Evolutionary conservation across 2,797 vertebrate genomes (phyloP), one percentile per base, ranked within the genome.

Genomic region (Zalophus californianus): DNA sequence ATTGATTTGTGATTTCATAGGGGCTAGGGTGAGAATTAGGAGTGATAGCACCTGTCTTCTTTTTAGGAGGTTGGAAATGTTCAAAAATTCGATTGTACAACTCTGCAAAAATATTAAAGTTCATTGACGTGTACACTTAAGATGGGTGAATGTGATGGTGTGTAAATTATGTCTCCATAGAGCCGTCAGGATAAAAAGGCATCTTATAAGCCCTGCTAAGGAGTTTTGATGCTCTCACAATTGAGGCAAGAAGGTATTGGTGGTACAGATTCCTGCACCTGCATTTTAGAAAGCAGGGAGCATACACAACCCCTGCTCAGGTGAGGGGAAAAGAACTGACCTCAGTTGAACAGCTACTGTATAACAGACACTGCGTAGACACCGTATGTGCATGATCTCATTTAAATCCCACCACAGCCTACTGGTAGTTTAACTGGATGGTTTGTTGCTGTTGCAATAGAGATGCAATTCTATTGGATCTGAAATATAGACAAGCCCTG

Each of bases 51-150:
- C 21, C 10, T 41, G 5, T 21, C 70, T 95, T 91, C 23, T n/a
- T 75, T 94, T 66, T n/a, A 54, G 60, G 32, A 56, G 54, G 21
- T 70, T 83, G 12, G 27, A 70, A 93, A 44, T 94, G 27, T 88
- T 75, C 21, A 84, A 73, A 90, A 86, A 75, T 78, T 62, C 58
- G 48, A 62, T 41, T 56, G n/a, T 48, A 82, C 41, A 83, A 60
- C 38, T 58, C 23, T 60, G 20, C 38, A 80, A 96, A 77, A 89
- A 41, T 66, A 25, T 56, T 52, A 6, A 91, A 84, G 38, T 68
- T n/a, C 62, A 44, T 84, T 77, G 50, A 84, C 29, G 8, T 44
- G 23, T 50, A 35, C 16, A 72, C 18, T 50, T 88, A 93, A 62
- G 85, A 27, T 14, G n/a, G 10, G 44, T 78, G 48, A 9, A 82